Base-by-base conservation (phyloP, 2,797 vertebrate genomes). In the Astyanax mexicanus region DNA sequence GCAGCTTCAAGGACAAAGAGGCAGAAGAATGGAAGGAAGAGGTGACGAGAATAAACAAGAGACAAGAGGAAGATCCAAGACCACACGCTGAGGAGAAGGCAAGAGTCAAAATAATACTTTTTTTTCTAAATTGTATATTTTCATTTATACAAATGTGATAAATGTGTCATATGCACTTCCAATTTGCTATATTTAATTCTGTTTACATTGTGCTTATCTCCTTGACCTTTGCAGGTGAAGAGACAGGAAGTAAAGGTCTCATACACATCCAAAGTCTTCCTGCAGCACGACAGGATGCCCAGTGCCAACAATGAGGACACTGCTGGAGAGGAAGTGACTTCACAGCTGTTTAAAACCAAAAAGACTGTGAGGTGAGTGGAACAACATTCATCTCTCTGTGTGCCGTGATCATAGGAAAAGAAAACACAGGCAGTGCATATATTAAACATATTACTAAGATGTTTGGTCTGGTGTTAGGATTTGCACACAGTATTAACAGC, bases 211-310 rank as follows among this genome's bases (percentile, higher is more conserved):
- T n/a, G 54, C 13, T 4, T 45, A 45, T 45, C 42, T 13, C 19
- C 23, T 27, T 35, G 6, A 55, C 32, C 42, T 44, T 82, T 71
- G 49, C 82, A 93, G 92, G 80, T 79, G 21, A 84, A 83, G 80
- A 87, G 71, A 75, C 88, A 83, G 75, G 90, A 92, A 66, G 51
- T 86, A 1, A 92, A 91, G 78, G 84, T 91, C 23, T 90, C 90
- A 19, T 91, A 88, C 85, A 91, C 87, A 1, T 92, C 92, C 4
- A 91, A 90, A 69, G 89, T 91, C 69, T 89, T 93, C 69, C 84
- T 92, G 29, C 86, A 89, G 4, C 88, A 92, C 29, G 90, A 92
- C 66, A 84, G 83, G 0, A 86, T 84, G 75, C 86, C 81, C 57
- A 67, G 55, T 71, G 78, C 58, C 57, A 58, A 79, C 74, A 90